Percentiles rank a stretch among this genome's conserved stretches.
Conservation (phyloP, 2,888 invertebrate genomes). For the Conus canariensis region DNA sequence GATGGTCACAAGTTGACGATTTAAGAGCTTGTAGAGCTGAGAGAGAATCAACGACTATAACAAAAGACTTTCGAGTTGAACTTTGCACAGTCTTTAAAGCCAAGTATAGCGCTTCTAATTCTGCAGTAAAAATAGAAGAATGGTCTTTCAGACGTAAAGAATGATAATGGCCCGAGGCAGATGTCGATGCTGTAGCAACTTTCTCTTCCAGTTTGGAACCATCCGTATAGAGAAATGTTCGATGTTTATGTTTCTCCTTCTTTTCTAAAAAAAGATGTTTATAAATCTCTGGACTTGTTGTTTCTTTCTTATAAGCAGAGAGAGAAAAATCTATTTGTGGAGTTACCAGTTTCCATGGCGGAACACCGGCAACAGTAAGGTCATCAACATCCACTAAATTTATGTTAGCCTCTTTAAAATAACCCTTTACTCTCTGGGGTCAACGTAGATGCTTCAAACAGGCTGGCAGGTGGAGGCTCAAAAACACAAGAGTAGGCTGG, state of each 20-base stretch:
- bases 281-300: not conserved
- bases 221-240: not conserved
- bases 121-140: constrained; percentile 14
- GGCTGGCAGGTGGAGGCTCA: constrained; percentile 1
- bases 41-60: not conserved
- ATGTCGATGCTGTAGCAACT: not conserved
- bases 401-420: constrained; percentile 8
- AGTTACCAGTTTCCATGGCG: not conserved
- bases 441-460: constrained; percentile 11
- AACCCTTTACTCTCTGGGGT: not conserved
- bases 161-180: not conserved
- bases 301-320: not conserved
- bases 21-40: not conserved
- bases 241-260: not conserved
- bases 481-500: not conserved
- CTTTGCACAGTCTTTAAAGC: constrained; percentile 6
- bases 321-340: not conserved
- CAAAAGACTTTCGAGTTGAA: not conserved
- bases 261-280: not conserved
- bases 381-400: constrained; percentile 18
- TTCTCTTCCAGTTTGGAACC: constrained; percentile 7
- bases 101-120: not conserved
- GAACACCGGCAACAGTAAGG: constrained; percentile 4
- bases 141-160: not conserved
- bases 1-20: not conserved